These are phyloP conservation scores for Clunio marinus DNA, from an alignment of 2,888 invertebrate genomes.

Conservation along the genomic window DNA sequence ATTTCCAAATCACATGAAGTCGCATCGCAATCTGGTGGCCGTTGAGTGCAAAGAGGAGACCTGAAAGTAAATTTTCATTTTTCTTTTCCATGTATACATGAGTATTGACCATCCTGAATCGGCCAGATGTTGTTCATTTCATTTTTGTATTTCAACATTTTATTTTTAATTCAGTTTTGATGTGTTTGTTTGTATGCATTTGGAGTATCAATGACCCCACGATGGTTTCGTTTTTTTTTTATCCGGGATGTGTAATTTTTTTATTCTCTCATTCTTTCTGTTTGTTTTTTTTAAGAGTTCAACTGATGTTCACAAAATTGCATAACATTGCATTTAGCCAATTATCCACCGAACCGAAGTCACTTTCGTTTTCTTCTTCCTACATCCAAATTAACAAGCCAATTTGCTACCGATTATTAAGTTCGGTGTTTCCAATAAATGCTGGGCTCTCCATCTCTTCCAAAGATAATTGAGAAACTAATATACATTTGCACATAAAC, in stretches of 20 bases:
- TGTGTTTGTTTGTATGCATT: conserved; percentile 2
- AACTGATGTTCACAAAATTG: conserved; percentile 9
- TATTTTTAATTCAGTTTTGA: neutral
- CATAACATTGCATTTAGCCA: conserved; percentile 5
- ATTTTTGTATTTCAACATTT: neutral
- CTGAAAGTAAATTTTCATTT: conserved; percentile 57
- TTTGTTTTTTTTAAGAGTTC: neutral
- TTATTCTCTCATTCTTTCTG: neutral
- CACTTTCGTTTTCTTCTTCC: too few relatives aligned
- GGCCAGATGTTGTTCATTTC: neutral
- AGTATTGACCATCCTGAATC: neutral
- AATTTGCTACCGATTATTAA: conserved; percentile 15
- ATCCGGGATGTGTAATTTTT: neutral
- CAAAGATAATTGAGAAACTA: neutral
- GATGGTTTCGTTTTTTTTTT: neutral
- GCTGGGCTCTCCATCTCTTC: conserved; percentile 13
- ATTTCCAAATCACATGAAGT: neutral
- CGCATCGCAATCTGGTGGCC: neutral
- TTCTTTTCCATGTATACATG: neutral
- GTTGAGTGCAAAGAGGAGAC: conserved; percentile 80
- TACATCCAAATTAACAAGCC: neutral
- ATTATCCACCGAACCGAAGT: neutral
- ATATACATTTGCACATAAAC: neutral
- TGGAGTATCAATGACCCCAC: neutral
- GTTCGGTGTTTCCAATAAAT: neutral